phyloP scores from a whole-genome alignment of 2,888 invertebrate genomes.

The Caenorhabditis macrosperma region DNA sequence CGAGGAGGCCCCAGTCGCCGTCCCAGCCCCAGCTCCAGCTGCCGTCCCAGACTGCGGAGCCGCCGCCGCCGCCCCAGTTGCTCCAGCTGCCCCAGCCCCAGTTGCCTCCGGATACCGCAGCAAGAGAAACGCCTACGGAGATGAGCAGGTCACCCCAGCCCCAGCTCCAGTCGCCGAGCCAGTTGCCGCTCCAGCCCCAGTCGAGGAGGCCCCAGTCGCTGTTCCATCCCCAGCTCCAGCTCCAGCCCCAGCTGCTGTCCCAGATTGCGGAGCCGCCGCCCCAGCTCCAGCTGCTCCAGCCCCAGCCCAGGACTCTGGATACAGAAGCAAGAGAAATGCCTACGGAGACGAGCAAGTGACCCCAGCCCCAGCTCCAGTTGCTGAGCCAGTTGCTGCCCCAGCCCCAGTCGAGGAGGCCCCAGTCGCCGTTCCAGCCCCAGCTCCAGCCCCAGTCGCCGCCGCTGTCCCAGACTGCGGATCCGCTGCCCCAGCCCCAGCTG shows the following conservation, averaged over 20 bases:
- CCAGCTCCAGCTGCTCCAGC: slow-evolving; percentile 54
- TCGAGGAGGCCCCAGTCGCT: slow-evolving; percentile 47
- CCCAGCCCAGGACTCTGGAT: slow-evolving; percentile 53
- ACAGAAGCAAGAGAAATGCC: slow-evolving; percentile 61
- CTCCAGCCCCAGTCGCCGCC: slow-evolving; percentile 42
- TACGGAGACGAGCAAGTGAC: slow-evolving; percentile 69
- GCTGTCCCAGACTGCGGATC: slow-evolving; percentile 47
- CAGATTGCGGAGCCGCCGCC: slow-evolving; percentile 40
- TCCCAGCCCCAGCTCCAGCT: slow-evolving; percentile 50
- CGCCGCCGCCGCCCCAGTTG: slow-evolving; percentile 47
- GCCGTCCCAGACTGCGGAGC: slow-evolving; percentile 46
- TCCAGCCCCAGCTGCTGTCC: slow-evolving; percentile 51
- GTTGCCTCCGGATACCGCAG: slow-evolving; percentile 57
- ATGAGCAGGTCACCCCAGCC: slow-evolving; percentile 66
- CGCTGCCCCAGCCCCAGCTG: slow-evolving; percentile 55
- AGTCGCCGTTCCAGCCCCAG: slow-evolving; percentile 52
- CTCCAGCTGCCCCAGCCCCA: slow-evolving; percentile 45
- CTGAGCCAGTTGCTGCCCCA: slow-evolving; percentile 33
- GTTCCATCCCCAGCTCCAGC: no score
- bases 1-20: slow-evolving; percentile 51
- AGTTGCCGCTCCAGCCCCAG: no score
- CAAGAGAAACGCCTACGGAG: slow-evolving; percentile 67
- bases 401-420: slow-evolving; percentile 54
- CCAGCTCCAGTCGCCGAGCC: no score
- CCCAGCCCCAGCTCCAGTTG: slow-evolving; percentile 62